Evolutionary conservation across 2,888 invertebrate genomes (phyloP), one percentile per base, ranked within the genome.

Genomic region (Zygogramma bicolorata): DNA sequence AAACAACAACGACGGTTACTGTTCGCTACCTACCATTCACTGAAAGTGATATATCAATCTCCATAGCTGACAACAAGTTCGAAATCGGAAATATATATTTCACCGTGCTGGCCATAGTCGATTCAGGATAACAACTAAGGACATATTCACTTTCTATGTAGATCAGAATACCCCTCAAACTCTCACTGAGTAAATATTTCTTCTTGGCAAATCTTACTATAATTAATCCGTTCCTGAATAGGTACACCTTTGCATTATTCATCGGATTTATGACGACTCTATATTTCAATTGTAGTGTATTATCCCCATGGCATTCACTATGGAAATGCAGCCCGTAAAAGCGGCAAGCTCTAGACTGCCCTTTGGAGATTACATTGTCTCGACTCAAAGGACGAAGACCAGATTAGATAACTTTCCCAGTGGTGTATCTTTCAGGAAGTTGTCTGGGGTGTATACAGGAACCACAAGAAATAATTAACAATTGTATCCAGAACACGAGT

Each of bases 231-330:
- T 71, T 66, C 72, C 75, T 75, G 75, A 77, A 74, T 77, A 73
- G 75, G 71, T 71, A 61, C 57, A 74, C 68, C 73, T 77, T 72
- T 79, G 73, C 75, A 79, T 79, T 79, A 79, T 79, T 79, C 79
- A 79, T 76, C 53, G 73, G 74, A 73, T 75, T 76, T 76, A 77
- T 75, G 75, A 75, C 73, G 73, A 74, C 73, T 70, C 75, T 77
- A 75, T 77, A 76, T 77, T 77, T 76, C 75, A 77, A 77, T 80
- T 80, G 77, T 75, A 70, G 75, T 68, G 73, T 77, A 76, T 76
- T 77, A 74, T 78, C 67, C 76, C 74, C 38, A 66, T 72, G 69
- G 75, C 75, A 69, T 77, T 79, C 77, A 77, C 75, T 77, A 80
- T 78, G 77, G 76, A 76, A 77, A 78, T 76, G 73, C 69, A 38